Evolutionary conservation across 2,888 invertebrate species (phyloP), one percentile per base, ranked within the genome.

Genomic region (Trichogramma dendrolimi): DNA sequence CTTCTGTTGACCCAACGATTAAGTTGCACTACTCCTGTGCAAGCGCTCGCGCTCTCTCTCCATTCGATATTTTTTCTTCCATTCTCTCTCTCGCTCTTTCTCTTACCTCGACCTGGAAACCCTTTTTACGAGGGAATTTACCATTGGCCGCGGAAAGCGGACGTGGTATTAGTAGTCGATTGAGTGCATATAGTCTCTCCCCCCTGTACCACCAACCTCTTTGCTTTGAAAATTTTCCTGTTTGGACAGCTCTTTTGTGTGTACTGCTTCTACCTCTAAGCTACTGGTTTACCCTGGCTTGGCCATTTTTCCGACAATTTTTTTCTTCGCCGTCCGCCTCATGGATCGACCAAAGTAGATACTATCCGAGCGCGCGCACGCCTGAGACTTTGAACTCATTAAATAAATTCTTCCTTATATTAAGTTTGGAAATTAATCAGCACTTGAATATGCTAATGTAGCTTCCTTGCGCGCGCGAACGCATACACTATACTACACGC

Each of bases 381-480:
- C 11, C 6, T 52, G 11, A 42, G 42, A 43, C 44, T 44, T 55
- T 58, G 58, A 59, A 63, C 43, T 55, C 63, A 58, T 43, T 58
- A 58, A 63, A 54, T 61, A 51, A 59, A 61, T 58, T 61, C 58
- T 55, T 56, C 43, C 49, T 40, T 14, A 27, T 11, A 46, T 44
- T 39, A 27, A 27, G 27, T 27, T 27, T 27, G 27, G 27, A 59
- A 61, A 61, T 64, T 58, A 64, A 61, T 61, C 56, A 56, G 56
- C 58, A 50, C 58, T 61, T 56, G 56, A 64, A 53, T 64, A 61
- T 64, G 64, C 64, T 64, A 64, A 64, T 64, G 40, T 3, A 27
- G 27, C 27, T 27, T 27, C 43, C 6, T n/a, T 38, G 5, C 41
- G 39, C 11, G 52, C 48, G 43, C 27, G 8, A 8, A 43, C n/a